Conservation (phyloP, 1,140 invertebrate genomes). For the Ctenoplectra terminalis region DNA sequence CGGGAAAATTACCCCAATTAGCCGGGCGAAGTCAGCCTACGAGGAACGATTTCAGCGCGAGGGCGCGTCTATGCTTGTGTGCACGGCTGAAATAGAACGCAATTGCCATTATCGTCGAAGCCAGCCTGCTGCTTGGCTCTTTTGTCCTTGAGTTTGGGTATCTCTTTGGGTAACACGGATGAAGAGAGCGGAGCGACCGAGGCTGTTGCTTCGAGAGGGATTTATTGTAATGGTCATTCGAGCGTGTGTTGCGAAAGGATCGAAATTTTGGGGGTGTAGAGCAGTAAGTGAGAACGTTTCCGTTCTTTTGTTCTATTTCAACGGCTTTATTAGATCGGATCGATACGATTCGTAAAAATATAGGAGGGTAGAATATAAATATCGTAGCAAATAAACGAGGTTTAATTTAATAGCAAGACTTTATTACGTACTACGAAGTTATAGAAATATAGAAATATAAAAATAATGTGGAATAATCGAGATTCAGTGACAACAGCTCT, state of each 20-base stretch:
- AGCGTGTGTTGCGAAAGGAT: neutral
- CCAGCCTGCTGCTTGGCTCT: neutral
- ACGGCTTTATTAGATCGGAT: no score
- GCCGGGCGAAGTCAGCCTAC: constrained; percentile 43
- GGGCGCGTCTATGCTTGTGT: constrained; percentile 24
- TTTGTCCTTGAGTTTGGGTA: neutral
- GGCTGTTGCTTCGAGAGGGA: neutral
- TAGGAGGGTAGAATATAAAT: no score
- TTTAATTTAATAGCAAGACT: no score
- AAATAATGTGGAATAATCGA: no score
- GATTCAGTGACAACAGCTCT: no score
- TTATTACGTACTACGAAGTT: no score
- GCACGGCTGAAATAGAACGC: neutral
- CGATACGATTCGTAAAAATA: no score
- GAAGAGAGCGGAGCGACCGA: neutral
- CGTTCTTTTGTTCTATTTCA: no score
- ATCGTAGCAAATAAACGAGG: no score
- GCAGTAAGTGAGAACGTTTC: no score
- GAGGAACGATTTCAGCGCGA: constrained; percentile 18
- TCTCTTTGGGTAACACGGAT: neutral
- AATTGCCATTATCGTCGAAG: constrained; percentile 9
- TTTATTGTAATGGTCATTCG: neutral
- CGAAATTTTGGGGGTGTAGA: neutral
- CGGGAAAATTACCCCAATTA: constrained; percentile 74
- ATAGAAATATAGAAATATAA: no score